These are phyloP conservation scores for Eupleurogrammus muticus DNA, from an alignment of 2,797 vertebrate genomes.

Conservation along the genomic window DNA sequence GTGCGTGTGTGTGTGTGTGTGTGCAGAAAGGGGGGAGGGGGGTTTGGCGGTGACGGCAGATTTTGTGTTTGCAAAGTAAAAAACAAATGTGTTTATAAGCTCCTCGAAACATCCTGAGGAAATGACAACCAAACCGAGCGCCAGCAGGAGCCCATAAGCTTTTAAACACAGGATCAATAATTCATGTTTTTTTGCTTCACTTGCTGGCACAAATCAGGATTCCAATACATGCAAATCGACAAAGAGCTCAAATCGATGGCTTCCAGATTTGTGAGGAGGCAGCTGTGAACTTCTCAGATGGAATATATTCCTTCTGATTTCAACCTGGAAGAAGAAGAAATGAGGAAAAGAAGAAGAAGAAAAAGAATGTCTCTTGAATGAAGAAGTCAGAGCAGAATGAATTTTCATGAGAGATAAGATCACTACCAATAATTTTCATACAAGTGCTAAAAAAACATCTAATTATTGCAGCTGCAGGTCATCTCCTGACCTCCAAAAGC, in stretches of 20 bases:
- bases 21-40: no score
- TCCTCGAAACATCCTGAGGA: constrained; percentile 17
- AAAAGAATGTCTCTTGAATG: constrained; percentile 10
- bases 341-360: not conserved
- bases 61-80: constrained; percentile 15
- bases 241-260: constrained; percentile 65
- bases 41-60: no score
- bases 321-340: not conserved
- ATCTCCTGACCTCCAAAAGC: constrained; percentile 28
- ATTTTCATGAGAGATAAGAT: constrained; percentile 22
- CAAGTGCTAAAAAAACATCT: constrained; percentile 29
- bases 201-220: constrained; percentile 62
- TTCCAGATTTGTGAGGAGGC: constrained; percentile 27
- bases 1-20: no score
- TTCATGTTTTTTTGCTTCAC: constrained; percentile 63
- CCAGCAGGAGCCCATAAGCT: constrained; percentile 34
- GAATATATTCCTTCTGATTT: constrained; percentile 8
- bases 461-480: constrained; percentile 41
- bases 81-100: constrained; percentile 15
- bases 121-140: constrained; percentile 24
- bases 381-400: constrained; percentile 8
- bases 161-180: constrained; percentile 61
- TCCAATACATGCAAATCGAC: constrained; percentile 64
- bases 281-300: constrained; percentile 21
- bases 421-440: not conserved